Conservation (phyloP, 2,113 vertebrate genomes). For the Nothoprocta pentlandii region DNA sequence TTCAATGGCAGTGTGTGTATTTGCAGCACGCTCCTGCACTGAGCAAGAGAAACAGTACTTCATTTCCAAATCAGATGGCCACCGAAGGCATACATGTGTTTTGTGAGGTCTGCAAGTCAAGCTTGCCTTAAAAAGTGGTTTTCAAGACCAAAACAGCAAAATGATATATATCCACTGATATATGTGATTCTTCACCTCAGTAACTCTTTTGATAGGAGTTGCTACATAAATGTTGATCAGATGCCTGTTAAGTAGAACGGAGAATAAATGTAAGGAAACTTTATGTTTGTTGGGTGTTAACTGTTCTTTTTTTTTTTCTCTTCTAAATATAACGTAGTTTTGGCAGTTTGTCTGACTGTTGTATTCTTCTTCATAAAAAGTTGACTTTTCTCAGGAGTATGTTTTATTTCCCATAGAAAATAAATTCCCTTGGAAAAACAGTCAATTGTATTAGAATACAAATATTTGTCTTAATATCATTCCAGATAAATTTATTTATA, state of each 20-base stretch:
- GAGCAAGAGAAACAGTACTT: neutral
- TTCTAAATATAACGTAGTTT: conserved; percentile 56
- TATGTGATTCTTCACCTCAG: neutral
- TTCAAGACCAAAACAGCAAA: neutral
- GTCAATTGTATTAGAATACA: conserved; percentile 39
- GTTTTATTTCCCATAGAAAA: conserved; percentile 52
- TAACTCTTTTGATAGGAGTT: neutral
- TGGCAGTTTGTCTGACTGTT: conserved; percentile 48
- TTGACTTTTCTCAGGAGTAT: conserved; percentile 32
- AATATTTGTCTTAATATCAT: conserved; percentile 45
- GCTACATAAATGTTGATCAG: neutral
- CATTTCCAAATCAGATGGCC: neutral
- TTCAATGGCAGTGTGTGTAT: neutral
- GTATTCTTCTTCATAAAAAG: conserved; percentile 44
- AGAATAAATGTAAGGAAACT: neutral
- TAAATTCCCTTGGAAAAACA: conserved; percentile 48
- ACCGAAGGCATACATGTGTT: neutral
- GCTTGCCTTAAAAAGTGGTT: neutral
- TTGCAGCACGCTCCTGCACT: neutral
- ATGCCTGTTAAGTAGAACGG: neutral
- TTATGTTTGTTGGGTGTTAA: neutral
- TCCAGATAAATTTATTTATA: neutral
- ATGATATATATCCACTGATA: neutral
- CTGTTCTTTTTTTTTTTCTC: conserved; percentile 7
- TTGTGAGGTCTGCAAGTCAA: neutral